Evolutionary conservation across 2,113 vertebrate genomes (phyloP), one percentile per base, ranked within the genome.

Genomic region (Protobothrops mucrosquamatus): DNA sequence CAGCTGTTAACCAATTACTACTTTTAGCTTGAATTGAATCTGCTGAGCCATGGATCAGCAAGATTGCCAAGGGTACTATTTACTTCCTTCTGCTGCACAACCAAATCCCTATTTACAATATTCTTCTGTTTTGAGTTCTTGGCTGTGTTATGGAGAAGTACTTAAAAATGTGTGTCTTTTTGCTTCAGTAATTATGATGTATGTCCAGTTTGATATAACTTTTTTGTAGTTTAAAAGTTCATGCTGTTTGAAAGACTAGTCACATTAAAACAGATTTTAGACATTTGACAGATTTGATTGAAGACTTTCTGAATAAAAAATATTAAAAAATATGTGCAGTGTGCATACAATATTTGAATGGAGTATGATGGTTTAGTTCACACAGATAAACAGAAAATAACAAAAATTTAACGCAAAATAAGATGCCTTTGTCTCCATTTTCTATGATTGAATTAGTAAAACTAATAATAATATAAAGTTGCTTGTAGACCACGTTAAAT

Each of bases 321-420:
- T 56, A 96, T 54, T 43, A 89, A 55, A 85, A 91, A 0, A 86
- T 93, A 15, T 15, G 10, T 85, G 24, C 26, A 61, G 24, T 61
- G 55, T 90, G 92, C 61, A 69, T 69, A 69, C 29, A 69, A 26
- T 29, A n/a, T 69, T n/a, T 69, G 52, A 87, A 57, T 88, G 64
- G 94, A 88, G 95, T 95, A 92, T 95, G 94, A 88, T 93, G 94
- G 89, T 88, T 87, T 88, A 96, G 93, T 96, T 96, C 89, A 52
- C 64, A 69, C 26, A 90, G 86, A 93, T 94, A 61, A 0, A 5
- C 2, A 92, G n/a, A 95, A 94, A 94, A n/a, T 93, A 90, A 93
- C 85, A 93, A 90, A 89, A 93, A 86, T 94, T 95, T 92, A 74
- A 93, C 51, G 57, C 89, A 24, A 94, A 56, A 93, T 64, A 5